These are phyloP conservation scores for Larimichthys polyactis DNA, from an alignment of 2,113 vertebrate genomes.

Conservation along the genomic window DNA sequence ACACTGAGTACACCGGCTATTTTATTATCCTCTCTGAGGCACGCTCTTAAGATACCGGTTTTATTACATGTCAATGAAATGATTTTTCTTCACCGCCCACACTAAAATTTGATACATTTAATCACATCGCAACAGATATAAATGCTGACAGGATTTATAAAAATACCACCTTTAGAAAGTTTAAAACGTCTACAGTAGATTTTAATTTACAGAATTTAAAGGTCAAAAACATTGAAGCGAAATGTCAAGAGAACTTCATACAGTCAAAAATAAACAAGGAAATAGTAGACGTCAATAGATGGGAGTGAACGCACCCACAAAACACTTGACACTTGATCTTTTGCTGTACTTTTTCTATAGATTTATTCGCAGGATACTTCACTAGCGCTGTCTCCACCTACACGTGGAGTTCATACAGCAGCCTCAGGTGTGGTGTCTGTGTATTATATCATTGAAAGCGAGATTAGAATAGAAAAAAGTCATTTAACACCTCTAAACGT, in stretches of 20 bases:
- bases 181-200: background rate
- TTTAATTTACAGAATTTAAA: conserved; percentile 13
- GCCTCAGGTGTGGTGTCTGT: conserved; percentile 17
- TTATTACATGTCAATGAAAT: conserved; percentile 27
- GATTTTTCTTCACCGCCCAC: conserved; percentile 26
- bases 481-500: conserved; percentile 11
- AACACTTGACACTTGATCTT: too few relatives aligned
- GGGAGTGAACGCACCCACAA: too few relatives aligned
- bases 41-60: background rate
- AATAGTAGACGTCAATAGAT: too few relatives aligned
- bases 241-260: background rate
- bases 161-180: background rate
- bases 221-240: background rate
- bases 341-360: too few relatives aligned
- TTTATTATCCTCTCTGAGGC: background rate
- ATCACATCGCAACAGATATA: conserved; percentile 38
- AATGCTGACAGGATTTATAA: conserved; percentile 22
- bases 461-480: conserved; percentile 17
- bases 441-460: conserved; percentile 31
- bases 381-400: conserved; percentile 1
- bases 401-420: background rate
- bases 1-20: background rate
- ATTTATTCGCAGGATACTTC: too few relatives aligned
- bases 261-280: too few relatives aligned
- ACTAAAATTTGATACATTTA: conserved; percentile 37